Evolutionary conservation across 2,797 vertebrate genomes (phyloP), one percentile per base, ranked within the genome.

Genomic region (Spinus pinus): DNA sequence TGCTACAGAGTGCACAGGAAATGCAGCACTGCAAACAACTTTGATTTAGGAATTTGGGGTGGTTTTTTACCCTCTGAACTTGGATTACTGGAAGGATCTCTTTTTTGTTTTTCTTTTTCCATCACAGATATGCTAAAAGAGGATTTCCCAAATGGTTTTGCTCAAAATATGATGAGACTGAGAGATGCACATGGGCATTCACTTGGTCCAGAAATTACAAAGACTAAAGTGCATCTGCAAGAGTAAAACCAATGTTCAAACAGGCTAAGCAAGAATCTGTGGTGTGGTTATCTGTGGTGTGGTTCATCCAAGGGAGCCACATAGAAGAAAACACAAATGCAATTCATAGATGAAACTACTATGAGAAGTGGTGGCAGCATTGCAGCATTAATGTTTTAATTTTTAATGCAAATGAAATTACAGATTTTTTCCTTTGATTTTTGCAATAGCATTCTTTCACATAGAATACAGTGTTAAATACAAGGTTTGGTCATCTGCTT

Each of bases 21-120:
- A 14, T 37, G 31, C 6, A 82, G 21, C 0, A 0, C 16, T 56
- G 9, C 5, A n/a, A n/a, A 33, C 2, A 37, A 0, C 9, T 73
- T 54, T 41, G 15, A 53, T 67, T 74, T 70, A 65, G n/a, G 14
- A 88, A 44, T 7, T 28, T 41, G 15, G 56, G 28, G 7, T 39
- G 0, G 0, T 10, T 47, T 82, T 69, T 42, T 14, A 7, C 13
- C 14, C 14, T 62, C 30, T 24, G 49, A 41, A 44, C 14, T 42
- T 67, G 33, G 47, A 22, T 39, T 73, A 21, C 6, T 24, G 24
- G 37, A 27, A 28, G 9, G 7, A 56, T 56, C 22, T 46, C 33
- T 70, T 78, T 18, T 53, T 77, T 57, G 5, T 24, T 66, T 81
- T 83, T 13, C 1, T 49, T 66, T 57, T 46, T 56, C 35, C 2